Conservation (phyloP, 2,113 vertebrate species). For the Polypterus bichir region DNA sequence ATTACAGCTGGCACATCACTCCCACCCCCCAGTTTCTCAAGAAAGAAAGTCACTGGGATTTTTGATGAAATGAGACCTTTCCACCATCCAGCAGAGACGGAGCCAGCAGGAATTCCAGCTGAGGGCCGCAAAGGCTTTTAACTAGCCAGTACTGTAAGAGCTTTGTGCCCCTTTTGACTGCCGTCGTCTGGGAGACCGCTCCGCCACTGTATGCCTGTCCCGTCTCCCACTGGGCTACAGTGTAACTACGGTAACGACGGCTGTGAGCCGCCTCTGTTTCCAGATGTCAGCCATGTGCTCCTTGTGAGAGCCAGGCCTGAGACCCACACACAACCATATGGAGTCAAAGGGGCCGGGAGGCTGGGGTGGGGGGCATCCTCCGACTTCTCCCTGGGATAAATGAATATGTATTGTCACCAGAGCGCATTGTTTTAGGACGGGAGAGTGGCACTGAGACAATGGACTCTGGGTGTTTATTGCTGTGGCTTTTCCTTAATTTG, state of each 20-base stretch:
- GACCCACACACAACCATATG: constrained; percentile 52
- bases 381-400: constrained; percentile 32
- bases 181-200: constrained; percentile 44
- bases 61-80: no score
- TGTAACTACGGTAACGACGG: constrained; percentile 31
- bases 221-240: constrained; percentile 25
- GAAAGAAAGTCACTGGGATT: no score
- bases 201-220: constrained; percentile 25
- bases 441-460: constrained; percentile 20
- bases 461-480: constrained; percentile 8
- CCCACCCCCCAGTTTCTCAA: no score
- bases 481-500: background rate
- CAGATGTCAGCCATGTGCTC: constrained; percentile 62
- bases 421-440: constrained; percentile 57
- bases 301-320: constrained; percentile 36
- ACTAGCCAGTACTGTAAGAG: constrained; percentile 1
- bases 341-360: constrained; percentile 37
- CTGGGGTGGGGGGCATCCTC: constrained; percentile 18
- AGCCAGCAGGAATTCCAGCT: no score
- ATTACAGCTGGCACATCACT: no score
- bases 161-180: constrained; percentile 19
- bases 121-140: background rate
- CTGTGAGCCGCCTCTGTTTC: constrained; percentile 41
- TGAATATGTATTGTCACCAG: constrained; percentile 30
- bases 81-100: no score